phyloP scores from a whole-genome alignment of 2,888 invertebrate species.

The Tribolium freemani region DNA sequence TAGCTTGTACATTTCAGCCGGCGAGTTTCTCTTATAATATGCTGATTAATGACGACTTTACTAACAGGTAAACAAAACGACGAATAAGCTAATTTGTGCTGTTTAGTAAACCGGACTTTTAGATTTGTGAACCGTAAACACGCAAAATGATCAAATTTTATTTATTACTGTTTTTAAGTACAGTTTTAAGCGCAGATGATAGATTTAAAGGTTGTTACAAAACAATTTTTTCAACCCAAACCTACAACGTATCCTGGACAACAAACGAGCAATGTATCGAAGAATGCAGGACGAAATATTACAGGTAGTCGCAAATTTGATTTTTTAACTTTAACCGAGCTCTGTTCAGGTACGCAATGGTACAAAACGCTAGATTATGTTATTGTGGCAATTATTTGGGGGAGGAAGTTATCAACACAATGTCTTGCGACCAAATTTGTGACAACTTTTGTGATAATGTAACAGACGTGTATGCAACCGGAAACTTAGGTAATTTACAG shows the following conservation, averaged over 20 bases:
- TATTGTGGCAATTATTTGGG: conserved; percentile 61
- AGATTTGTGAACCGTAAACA: neutral
- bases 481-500: conserved; percentile 54
- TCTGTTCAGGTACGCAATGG: conserved; percentile 57
- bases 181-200: neutral
- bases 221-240: conserved; percentile 5
- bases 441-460: conserved; percentile 47
- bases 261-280: conserved; percentile 17
- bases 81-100: neutral
- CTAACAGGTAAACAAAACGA: conserved; percentile 21
- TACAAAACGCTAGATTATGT: conserved; percentile 54
- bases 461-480: conserved; percentile 59
- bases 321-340: neutral
- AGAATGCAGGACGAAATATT: conserved; percentile 27
- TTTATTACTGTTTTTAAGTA: neutral
- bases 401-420: conserved; percentile 54
- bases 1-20: too few relatives aligned
- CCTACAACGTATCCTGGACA: conserved; percentile 3
- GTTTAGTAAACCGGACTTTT: neutral
- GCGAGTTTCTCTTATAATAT: neutral
- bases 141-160: conserved; percentile 2
- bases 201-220: conserved; percentile 17
- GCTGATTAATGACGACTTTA: conserved; percentile 17
- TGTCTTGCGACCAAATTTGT: conserved; percentile 52
- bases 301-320: neutral